Percentiles rank a stretch among this genome's conserved stretches.
These are phyloP conservation scores for Leucophora obtusa DNA, from an alignment of 2,888 invertebrate genomes.

Conservation along the genomic window DNA sequence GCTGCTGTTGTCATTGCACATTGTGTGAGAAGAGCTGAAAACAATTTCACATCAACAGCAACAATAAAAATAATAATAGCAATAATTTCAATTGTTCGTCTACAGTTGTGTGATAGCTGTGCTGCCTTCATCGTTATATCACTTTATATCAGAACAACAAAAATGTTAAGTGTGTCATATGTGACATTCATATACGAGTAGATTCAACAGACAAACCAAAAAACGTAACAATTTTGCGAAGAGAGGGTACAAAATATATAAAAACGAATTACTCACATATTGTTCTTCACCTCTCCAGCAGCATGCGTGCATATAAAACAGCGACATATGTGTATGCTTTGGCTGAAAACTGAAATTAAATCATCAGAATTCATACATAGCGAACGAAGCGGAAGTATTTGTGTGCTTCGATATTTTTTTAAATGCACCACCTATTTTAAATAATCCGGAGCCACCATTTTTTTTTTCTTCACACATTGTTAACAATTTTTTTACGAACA, in stretches of 20 bases:
- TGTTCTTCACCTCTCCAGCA: neutral
- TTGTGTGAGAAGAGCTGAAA: slow-evolving; percentile 40
- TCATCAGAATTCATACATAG: neutral
- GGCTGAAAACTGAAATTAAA: slow-evolving; percentile 3
- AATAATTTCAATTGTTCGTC: slow-evolving; percentile 22
- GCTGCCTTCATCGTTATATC: slow-evolving; percentile 2
- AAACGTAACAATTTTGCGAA: neutral
- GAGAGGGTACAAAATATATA: neutral
- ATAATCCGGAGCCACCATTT: neutral
- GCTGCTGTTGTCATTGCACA: slow-evolving; percentile 12
- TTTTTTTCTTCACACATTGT: neutral
- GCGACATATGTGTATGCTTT: neutral
- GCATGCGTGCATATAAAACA: neutral
- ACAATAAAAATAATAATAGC: slow-evolving; percentile 20
- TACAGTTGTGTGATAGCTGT: slow-evolving; percentile 1
- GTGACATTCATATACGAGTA: slow-evolving; percentile 33
- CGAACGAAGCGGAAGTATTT: neutral
- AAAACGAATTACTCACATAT: neutral
- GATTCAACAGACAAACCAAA: slow-evolving; percentile 28
- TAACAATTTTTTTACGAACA: slow-evolving; percentile 5
- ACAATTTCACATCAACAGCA: slow-evolving; percentile 51
- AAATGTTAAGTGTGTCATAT: slow-evolving; percentile 46
- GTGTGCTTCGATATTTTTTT: neutral
- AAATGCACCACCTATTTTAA: neutral
- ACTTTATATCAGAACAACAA: slow-evolving; percentile 21